These are phyloP conservation scores for Nudaria mundana DNA, from an alignment of 2,888 invertebrate genomes.

Conservation along the genomic window DNA sequence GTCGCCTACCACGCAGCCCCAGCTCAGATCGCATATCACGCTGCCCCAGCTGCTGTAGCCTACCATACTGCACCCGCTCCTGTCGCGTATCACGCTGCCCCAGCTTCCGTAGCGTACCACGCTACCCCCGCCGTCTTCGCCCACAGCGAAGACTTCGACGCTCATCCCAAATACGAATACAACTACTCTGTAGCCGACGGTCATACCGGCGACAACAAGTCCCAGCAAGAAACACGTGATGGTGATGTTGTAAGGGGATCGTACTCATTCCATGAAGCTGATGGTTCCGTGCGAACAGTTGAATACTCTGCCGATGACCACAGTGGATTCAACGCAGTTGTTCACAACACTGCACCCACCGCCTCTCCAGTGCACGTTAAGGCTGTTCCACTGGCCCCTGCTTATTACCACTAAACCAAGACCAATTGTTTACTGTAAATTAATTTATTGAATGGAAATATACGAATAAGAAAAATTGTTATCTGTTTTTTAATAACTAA, in stretches of 20 bases:
- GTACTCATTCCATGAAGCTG: conserved; percentile 71
- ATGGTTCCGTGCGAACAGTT: conserved; percentile 72
- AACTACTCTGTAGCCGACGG: conserved; percentile 74
- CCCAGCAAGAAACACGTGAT: conserved; percentile 68
- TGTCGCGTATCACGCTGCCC: conserved; percentile 17
- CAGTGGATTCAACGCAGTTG: conserved; percentile 61
- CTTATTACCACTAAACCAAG: conserved; percentile 33
- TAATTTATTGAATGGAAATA: no score
- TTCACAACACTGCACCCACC: conserved; percentile 51
- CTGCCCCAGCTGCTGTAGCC: conserved; percentile 11
- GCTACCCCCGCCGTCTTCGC: conserved; percentile 28
- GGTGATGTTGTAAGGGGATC: conserved; percentile 73
- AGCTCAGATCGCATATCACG: conserved; percentile 16
- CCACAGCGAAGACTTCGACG: conserved; percentile 42
- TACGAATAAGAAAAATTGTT: no score
- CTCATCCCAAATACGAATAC: conserved; percentile 64
- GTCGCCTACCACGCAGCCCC: conserved; percentile 30
- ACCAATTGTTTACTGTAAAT: no score
- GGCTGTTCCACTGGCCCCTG: conserved; percentile 26
- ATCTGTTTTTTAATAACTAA: no score
- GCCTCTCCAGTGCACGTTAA: conserved; percentile 35
- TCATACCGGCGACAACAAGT: conserved; percentile 76
- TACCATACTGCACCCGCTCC: conserved; percentile 22
- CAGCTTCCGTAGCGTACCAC: conserved; percentile 17
- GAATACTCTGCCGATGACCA: conserved; percentile 71